These are phyloP conservation scores for Cephalophus harveyi DNA, from an alignment of 2,113 vertebrate species.

Conservation along the genomic window DNA sequence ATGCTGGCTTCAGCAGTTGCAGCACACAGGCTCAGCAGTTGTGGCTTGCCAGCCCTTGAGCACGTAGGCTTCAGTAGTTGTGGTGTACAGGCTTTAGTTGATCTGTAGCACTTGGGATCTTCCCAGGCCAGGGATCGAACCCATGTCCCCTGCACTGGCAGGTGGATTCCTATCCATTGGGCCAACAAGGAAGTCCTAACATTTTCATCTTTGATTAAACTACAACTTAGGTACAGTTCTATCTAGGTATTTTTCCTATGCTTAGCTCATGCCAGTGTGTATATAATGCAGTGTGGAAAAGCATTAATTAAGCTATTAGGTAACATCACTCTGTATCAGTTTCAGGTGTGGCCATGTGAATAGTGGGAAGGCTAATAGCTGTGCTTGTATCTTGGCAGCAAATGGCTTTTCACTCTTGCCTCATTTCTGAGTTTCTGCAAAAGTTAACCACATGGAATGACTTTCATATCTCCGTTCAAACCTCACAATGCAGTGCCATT, in stretches of 20 bases:
- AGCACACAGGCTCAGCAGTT: background rate
- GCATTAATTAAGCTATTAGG: background rate
- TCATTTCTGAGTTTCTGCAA: constrained; percentile 10
- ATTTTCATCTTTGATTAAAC: background rate
- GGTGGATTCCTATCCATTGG: background rate
- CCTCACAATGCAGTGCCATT: background rate
- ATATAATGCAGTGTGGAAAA: background rate
- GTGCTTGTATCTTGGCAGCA: constrained; percentile 8
- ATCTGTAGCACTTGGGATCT: background rate
- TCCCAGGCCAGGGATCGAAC: background rate
- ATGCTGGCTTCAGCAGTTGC: background rate
- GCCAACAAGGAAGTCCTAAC: background rate
- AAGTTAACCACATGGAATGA: constrained; percentile 18
- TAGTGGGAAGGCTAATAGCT: background rate
- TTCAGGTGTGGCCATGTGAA: constrained; percentile 13
- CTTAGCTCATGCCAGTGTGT: background rate
- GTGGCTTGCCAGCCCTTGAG: background rate
- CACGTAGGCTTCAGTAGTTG: background rate
- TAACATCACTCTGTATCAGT: background rate
- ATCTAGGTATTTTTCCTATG: background rate
- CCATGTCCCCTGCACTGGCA: background rate
- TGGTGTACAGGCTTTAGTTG: background rate
- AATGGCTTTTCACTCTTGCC: constrained; percentile 27
- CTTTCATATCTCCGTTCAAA: background rate
- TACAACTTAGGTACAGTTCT: background rate